Evolutionary conservation across 2,888 invertebrate genomes (phyloP), one percentile per base, ranked within the genome.

Genomic region (Hypercompe scribonia): DNA sequence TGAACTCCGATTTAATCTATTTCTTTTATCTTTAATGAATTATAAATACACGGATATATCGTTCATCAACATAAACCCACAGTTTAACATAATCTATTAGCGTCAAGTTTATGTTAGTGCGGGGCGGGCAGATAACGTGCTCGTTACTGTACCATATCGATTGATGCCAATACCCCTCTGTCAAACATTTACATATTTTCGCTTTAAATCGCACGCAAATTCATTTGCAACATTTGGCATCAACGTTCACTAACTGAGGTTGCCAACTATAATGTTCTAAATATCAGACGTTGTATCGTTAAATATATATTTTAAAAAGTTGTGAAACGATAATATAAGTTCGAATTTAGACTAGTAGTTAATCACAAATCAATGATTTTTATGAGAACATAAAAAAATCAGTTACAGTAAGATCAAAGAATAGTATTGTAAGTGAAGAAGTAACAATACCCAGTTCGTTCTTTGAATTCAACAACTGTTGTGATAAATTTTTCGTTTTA

Each of bases 41-140:
- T 28, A 5, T 24, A 65, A 65, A 65, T 0, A 3, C 24, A 10
- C 21, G 3, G 1, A 21, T 4, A 33, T 73, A 31, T 80, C 84
- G 77, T 71, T 63, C 10, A 10, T 73, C 65, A 0, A 1, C 33
- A 81, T 86, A 54, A 18, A 33, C 28, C 2, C 66, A 24, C 65
- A 72, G 81, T 85, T 86, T 85, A 85, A 74, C 84, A 81, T 85
- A 86, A 86, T 83, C 80, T 84, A 81, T 86, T 80, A 83, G 78
- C 82, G 78, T 79, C 78, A 79, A 80, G 80, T 79, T 77, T 81
- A 73, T 77, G 78, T 82, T 80, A 73, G 79, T 68, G 69, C 74
- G 71, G 78, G 82, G 78, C 68, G 70, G 72, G 79, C 78, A 78
- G 86, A 84, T 86, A 84, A 76, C 84, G 73, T 42, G 75, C 77